A percentile compares a stretch with the other conserved stretches of the same genome.
Evolutionary conservation across 2,113 vertebrate species (phyloP).

Genomic region (Struthio camelus): DNA sequence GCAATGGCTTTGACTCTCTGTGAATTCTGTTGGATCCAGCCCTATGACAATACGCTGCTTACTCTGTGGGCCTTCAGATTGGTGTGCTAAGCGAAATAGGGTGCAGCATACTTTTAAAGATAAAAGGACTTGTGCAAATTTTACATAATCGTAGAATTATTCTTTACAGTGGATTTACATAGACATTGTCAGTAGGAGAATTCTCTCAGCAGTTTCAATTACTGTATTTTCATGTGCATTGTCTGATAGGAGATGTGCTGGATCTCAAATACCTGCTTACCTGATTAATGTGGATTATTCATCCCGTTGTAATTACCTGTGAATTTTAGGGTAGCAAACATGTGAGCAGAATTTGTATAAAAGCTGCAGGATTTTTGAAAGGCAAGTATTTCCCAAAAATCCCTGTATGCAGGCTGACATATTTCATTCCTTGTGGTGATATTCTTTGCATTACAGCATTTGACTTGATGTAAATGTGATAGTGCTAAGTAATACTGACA

Average conservation of each 20-base stretch:
- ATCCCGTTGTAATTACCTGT: constrained; percentile 70
- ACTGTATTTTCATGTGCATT: constrained; percentile 62
- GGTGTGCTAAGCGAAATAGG: constrained; percentile 42
- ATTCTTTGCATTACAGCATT: constrained; percentile 57
- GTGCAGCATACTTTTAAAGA: constrained; percentile 63
- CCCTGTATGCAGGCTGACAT: constrained; percentile 58
- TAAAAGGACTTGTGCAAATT: constrained; percentile 68
- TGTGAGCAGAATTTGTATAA: constrained; percentile 71
- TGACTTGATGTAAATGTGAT: constrained; percentile 65
- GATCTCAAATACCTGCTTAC: constrained; percentile 71
- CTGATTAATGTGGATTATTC: constrained; percentile 75
- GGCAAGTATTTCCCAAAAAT: constrained; percentile 71
- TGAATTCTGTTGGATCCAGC: constrained; percentile 12
- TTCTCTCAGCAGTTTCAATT: constrained; percentile 68
- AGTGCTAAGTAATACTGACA: constrained; percentile 65
- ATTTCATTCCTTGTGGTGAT: constrained; percentile 63
- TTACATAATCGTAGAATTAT: constrained; percentile 70
- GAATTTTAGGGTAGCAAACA: constrained; percentile 74
- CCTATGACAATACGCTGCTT: neutral
- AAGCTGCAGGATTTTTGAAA: constrained; percentile 68
- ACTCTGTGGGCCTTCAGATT: constrained; percentile 14
- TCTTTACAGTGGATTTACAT: constrained; percentile 68
- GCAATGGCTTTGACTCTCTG: neutral
- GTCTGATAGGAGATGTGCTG: constrained; percentile 68
- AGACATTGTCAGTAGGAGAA: constrained; percentile 66